phyloP scores from a whole-genome alignment of 2,888 invertebrate genomes.

The Sphaerophoria rueppellii region DNA sequence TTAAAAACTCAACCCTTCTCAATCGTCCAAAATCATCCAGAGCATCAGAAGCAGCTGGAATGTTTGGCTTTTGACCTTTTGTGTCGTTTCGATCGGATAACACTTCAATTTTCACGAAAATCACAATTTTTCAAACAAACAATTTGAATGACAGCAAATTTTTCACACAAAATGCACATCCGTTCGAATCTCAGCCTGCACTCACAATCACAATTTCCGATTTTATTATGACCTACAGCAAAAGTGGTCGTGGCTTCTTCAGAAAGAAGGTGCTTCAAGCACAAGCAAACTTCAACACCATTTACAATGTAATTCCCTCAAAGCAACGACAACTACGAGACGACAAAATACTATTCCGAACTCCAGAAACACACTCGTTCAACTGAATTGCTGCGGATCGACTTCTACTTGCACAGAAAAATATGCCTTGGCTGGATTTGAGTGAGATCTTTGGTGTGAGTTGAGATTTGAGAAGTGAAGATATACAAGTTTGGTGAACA shows the following conservation, averaged over 20 bases:
- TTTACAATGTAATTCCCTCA: slow-evolving; percentile 33
- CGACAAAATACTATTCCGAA: slow-evolving; percentile 50
- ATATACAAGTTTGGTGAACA: slow-evolving; percentile 6
- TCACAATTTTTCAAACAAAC: neutral
- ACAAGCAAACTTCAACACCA: slow-evolving; percentile 4
- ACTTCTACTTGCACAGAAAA: slow-evolving; percentile 66
- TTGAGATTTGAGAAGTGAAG: neutral
- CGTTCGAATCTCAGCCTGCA: slow-evolving; percentile 49
- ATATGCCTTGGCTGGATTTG: slow-evolving; percentile 40
- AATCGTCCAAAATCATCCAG: slow-evolving; percentile 26
- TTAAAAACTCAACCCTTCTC: slow-evolving; percentile 36
- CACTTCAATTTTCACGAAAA: neutral
- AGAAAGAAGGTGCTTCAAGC: slow-evolving; percentile 20
- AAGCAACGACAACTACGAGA: slow-evolving; percentile 13
- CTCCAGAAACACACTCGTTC: slow-evolving; percentile 69
- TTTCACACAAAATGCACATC: slow-evolving; percentile 24
- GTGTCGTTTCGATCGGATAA: slow-evolving; percentile 19
- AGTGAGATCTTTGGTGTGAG: slow-evolving; percentile 9
- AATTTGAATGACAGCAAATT: slow-evolving; percentile 25
- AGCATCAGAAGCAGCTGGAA: slow-evolving; percentile 48
- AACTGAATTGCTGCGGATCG: slow-evolving; percentile 66
- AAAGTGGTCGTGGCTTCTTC: slow-evolving; percentile 1
- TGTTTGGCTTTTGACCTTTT: neutral
- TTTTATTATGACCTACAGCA: slow-evolving; percentile 33
- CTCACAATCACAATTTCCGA: slow-evolving; percentile 30